Base-by-base conservation (phyloP, 1,140 invertebrate genomes). In the Druon quercuslanigerum region DNA sequence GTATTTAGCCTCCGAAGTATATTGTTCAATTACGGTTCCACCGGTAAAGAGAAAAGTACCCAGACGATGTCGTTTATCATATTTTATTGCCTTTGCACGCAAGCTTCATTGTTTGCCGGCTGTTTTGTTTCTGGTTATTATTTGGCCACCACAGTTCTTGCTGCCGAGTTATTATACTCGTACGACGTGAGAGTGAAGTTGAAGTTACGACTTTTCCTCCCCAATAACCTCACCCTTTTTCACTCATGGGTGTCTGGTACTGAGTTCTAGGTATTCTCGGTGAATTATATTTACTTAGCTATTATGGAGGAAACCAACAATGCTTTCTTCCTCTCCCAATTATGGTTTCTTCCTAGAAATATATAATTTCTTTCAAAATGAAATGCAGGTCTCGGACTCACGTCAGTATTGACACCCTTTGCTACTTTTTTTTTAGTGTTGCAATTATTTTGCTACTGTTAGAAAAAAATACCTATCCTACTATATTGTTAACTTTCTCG, bases 91-190 rank as follows among this genome's bases (percentile, higher is more conserved):
- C 81, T 83, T 83, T 79, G 79, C 81, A 75, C 74, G 79, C 84
- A 56, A 76, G 75, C 79, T 76, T 85, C 79, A 87, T 86, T 87
- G 84, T 85, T 80, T 76, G 85, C 78, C 80, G 79, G 84, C 84
- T 85, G 84, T 86, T 87, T 87, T 86, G 84, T 86, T 86, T 85
- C 85, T 82, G 81, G 79, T 85, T 85, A 84, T 87, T 86, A 87
- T 85, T 86, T 82, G 76, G 79, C 76, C 75, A 79, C 70, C 50
- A 66, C 50, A 72, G 25, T 66, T 40, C 60, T n/a, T 33, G 71
- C 73, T 60, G 56, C 66, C 52, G 54, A 70, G 71, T 75, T 75
- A 84, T 85, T 81, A 76, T 82, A 66, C 60, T 66, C 60, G 73
- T 82, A 75, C 73, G 77, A 75, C 20, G 75, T 51, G 82, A 73